These are phyloP conservation scores for Dryoscopus gambensis DNA, from an alignment of 2,113 vertebrate species.

Conservation along the genomic window DNA sequence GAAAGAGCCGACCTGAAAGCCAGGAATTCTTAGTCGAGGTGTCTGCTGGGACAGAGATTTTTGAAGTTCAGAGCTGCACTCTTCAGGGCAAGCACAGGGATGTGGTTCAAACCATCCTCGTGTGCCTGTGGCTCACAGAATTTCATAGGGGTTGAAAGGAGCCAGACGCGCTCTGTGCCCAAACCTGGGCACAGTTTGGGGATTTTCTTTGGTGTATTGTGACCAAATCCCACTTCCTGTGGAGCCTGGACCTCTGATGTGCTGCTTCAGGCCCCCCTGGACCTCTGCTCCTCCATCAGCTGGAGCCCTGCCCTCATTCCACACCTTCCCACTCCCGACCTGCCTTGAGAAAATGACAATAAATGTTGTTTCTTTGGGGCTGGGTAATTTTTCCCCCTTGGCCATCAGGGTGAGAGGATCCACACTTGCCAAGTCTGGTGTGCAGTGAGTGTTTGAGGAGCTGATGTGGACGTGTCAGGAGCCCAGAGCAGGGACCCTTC, in stretches of 20 bases:
- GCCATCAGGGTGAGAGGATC: not conserved
- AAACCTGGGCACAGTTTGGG: not conserved
- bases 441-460: not conserved
- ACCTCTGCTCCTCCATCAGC: not conserved
- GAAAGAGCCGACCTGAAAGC: not conserved
- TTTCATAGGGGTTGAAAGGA: not conserved
- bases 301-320: not conserved
- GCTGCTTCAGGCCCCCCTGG: not conserved
- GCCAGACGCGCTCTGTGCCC: not conserved
- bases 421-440: not conserved
- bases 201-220: not conserved
- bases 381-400: not conserved
- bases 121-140: not conserved
- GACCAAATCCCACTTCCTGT: not conserved
- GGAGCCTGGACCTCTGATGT: not conserved
- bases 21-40: not conserved
- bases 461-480: not conserved
- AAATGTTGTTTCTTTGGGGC: fast-evolving
- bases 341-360: not conserved
- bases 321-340: not conserved
- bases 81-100: not conserved
- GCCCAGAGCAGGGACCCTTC: not conserved
- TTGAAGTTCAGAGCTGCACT: not conserved
- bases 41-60: not conserved
- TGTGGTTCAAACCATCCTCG: not conserved